Conservation (phyloP, 2,888 invertebrate genomes). For the Drosophila subquinaria region DNA sequence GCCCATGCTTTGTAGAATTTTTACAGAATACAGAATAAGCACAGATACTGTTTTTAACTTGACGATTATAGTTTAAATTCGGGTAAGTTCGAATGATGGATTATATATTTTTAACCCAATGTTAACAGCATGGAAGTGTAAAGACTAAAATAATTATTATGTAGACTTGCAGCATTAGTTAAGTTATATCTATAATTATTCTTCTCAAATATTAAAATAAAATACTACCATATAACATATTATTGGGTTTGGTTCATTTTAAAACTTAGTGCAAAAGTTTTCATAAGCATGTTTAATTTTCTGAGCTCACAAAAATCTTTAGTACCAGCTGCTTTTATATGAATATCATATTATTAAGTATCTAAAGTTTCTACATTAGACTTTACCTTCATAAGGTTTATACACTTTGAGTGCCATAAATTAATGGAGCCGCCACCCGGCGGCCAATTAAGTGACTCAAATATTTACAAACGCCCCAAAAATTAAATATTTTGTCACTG, state of each 20-base stretch:
- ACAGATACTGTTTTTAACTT: too few relatives aligned
- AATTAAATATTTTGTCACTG: constrained; percentile 81
- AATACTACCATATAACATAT: neutral
- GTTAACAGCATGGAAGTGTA: too few relatives aligned
- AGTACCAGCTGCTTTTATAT: neutral
- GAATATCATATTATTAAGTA: constrained; percentile 1
- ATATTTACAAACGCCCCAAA: constrained; percentile 77
- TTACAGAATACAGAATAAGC: too few relatives aligned
- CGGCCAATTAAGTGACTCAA: constrained; percentile 78
- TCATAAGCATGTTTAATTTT: too few relatives aligned
- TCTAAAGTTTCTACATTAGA: neutral
- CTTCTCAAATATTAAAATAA: too few relatives aligned
- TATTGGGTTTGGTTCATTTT: neutral
- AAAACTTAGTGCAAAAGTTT: neutral
- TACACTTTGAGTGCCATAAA: constrained; percentile 38
- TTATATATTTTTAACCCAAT: too few relatives aligned
- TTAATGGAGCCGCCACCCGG: constrained; percentile 45
- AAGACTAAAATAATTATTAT: too few relatives aligned
- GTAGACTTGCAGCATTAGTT: too few relatives aligned
- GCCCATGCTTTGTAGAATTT: too few relatives aligned
- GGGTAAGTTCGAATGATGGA: too few relatives aligned
- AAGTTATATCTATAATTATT: neutral
- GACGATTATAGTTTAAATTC: too few relatives aligned
- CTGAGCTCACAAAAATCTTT: too few relatives aligned
- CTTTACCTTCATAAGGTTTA: constrained; percentile 10